phyloP scores from a whole-genome alignment of 2,797 vertebrate genomes.

The Vultur gryphus region DNA sequence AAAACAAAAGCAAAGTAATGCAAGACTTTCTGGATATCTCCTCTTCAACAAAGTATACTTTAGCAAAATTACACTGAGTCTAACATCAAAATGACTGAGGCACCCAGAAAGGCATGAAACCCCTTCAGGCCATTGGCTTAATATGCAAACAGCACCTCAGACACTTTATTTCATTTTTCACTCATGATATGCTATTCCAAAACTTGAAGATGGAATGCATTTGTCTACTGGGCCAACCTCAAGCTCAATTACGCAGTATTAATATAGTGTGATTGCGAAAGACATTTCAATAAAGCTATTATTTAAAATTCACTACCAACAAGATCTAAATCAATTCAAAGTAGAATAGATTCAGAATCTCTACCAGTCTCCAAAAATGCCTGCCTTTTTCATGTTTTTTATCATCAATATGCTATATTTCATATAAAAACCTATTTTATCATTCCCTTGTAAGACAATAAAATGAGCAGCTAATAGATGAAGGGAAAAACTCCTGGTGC shows the following conservation, averaged over 20 bases:
- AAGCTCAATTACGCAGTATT: not conserved
- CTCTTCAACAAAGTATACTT: not conserved
- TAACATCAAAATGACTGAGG: not conserved
- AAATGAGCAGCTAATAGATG: not conserved
- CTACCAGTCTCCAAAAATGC: not conserved
- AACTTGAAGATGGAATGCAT: not conserved
- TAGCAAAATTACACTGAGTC: not conserved
- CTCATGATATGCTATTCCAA: not conserved
- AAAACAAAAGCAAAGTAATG: slow-evolving; percentile 33
- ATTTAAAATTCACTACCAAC: not conserved
- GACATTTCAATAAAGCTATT: not conserved
- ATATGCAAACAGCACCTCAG: not conserved
- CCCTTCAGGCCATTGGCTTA: not conserved
- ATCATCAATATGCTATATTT: not conserved
- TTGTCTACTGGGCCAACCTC: not conserved
- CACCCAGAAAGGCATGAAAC: not conserved
- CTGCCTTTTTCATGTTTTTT: not conserved
- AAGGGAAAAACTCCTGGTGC: not conserved
- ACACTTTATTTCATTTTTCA: not conserved
- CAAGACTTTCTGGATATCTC: not conserved
- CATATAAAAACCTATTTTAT: not conserved
- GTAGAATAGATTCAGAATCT: not conserved
- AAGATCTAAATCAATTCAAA: not conserved
- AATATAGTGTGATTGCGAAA: not conserved
- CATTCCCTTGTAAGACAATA: not conserved